These are phyloP conservation scores for Mustela lutreola DNA, from an alignment of 2,113 vertebrate genomes.

Conservation along the genomic window DNA sequence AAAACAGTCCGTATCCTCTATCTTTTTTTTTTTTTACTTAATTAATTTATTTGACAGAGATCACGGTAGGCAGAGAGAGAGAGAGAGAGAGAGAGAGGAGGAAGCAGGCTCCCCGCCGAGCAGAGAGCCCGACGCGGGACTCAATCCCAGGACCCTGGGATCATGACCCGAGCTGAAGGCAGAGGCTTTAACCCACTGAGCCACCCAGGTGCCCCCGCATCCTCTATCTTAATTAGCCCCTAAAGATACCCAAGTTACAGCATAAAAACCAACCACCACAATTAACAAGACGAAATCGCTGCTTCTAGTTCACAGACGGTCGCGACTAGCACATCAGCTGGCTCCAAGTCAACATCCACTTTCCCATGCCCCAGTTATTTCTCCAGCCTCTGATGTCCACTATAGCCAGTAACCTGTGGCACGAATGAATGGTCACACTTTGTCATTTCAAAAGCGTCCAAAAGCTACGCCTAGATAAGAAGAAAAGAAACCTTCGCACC, in stretches of 20 bases:
- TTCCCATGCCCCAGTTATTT: background rate
- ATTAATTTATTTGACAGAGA: no score
- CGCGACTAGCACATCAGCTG: background rate
- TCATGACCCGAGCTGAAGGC: no score
- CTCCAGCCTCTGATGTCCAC: background rate
- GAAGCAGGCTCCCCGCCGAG: no score
- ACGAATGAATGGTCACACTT: background rate
- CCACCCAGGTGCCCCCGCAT: background rate
- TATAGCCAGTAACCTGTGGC: background rate
- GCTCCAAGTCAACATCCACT: background rate
- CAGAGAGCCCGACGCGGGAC: no score
- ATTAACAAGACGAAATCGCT: background rate
- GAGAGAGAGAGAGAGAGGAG: no score
- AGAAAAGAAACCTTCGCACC: constrained; percentile 83
- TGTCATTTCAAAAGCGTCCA: background rate
- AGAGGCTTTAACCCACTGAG: no score
- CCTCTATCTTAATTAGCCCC: background rate
- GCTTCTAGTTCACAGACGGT: fast-evolving
- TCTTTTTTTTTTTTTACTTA: background rate
- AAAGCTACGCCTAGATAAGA: background rate
- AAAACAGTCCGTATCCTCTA: background rate
- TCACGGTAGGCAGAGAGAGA: no score
- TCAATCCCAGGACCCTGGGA: no score
- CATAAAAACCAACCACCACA: background rate
- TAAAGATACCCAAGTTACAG: background rate